These are phyloP conservation scores for Asteroscopus sphinx DNA, from an alignment of 2,888 invertebrate genomes.

Conservation along the genomic window DNA sequence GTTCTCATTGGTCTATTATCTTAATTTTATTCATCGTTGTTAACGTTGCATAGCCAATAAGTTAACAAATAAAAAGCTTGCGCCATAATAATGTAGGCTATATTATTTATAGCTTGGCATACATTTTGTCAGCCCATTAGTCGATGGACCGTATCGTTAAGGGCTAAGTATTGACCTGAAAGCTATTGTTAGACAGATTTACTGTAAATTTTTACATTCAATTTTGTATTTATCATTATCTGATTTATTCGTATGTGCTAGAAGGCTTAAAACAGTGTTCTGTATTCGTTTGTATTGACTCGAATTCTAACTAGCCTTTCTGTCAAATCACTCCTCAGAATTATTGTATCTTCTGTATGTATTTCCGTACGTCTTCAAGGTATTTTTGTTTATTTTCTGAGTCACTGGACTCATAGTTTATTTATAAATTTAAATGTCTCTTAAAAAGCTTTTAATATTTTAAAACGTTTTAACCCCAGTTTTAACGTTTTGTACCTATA, in stretches of 20 bases:
- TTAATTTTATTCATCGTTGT: constrained; percentile 4
- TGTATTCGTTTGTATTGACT: constrained; percentile 1
- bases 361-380: constrained; percentile 21
- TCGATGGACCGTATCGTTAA: constrained; percentile 74
- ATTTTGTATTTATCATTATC: constrained; percentile 6
- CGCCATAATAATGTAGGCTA: constrained; percentile 68
- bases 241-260: neutral
- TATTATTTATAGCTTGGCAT: constrained; percentile 79
- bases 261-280: neutral
- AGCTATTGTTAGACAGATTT: constrained; percentile 72
- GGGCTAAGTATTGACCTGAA: constrained; percentile 76
- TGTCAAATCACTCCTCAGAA: constrained; percentile 23
- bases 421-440: constrained; percentile 33
- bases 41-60: constrained; percentile 35
- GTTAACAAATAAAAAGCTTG: constrained; percentile 62
- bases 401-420: constrained; percentile 15
- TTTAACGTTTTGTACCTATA: constrained; percentile 18
- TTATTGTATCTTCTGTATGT: constrained; percentile 34
- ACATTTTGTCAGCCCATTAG: constrained; percentile 79
- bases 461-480: constrained; percentile 10
- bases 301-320: constrained; percentile 22
- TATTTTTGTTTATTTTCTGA: constrained; percentile 31
- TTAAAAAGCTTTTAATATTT: constrained; percentile 39
- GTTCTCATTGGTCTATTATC: constrained; percentile 7
- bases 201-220: constrained; percentile 47